phyloP scores from a whole-genome alignment of 2,113 vertebrate genomes.

The Sialia sialis region DNA sequence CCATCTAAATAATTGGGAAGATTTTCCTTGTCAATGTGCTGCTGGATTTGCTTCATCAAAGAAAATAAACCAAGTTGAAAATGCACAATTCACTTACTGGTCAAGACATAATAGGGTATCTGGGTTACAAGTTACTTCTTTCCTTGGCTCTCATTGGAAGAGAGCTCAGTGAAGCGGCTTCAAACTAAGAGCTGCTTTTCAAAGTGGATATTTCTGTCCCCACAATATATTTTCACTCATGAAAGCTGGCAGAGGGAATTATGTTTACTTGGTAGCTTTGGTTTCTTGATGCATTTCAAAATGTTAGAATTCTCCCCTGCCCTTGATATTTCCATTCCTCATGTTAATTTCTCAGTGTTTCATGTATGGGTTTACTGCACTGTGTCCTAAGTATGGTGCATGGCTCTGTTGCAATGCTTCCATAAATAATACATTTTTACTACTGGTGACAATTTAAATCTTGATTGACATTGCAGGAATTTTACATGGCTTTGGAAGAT shows the following conservation, averaged over 20 bases:
- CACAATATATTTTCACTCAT: background rate
- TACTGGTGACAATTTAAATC: background rate
- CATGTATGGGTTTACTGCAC: background rate
- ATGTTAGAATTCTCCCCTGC: background rate
- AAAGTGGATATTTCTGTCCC: background rate
- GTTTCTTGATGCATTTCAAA: background rate
- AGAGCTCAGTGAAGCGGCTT: background rate
- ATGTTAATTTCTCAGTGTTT: background rate
- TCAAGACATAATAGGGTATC: background rate
- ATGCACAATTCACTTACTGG: background rate
- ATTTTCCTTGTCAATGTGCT: background rate
- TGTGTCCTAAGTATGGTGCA: background rate
- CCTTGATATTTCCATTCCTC: background rate
- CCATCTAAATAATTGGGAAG: background rate
- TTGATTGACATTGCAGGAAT: constrained; percentile 79
- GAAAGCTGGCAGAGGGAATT: background rate
- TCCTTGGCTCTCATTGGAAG: background rate
- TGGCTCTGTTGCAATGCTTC: background rate
- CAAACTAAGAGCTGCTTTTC: background rate
- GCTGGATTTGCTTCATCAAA: background rate
- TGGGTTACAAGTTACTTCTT: background rate
- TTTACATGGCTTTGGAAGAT: constrained; percentile 88
- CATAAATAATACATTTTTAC: background rate
- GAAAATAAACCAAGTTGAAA: background rate
- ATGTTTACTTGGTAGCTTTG: background rate